phyloP scores from a whole-genome alignment of 2,113 vertebrate genomes.

The Delphinus delphis region DNA sequence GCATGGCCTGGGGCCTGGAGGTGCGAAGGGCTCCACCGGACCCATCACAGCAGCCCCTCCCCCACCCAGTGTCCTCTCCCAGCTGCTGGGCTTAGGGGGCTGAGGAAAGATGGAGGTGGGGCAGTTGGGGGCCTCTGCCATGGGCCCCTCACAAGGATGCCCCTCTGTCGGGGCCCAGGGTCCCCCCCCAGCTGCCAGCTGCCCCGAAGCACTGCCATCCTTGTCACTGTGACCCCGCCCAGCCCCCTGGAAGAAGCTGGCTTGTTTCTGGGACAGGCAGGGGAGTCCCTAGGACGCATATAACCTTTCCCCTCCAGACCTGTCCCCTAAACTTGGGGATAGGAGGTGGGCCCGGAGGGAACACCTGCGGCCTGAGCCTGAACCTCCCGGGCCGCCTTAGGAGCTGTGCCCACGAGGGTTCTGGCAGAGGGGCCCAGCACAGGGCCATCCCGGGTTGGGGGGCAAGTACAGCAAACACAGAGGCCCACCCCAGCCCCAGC shows the following conservation, averaged over 20 bases:
- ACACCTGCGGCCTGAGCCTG: too few relatives aligned
- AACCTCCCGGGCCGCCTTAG: too few relatives aligned
- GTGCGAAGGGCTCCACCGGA: fast-evolving
- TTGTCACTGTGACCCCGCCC: not conserved
- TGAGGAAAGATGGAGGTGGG: not conserved
- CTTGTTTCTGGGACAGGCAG: too few relatives aligned
- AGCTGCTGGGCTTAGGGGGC: too few relatives aligned
- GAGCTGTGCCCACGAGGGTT: not conserved
- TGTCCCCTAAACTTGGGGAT: not conserved
- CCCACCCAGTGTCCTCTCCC: not conserved
- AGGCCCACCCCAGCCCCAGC: fast-evolving
- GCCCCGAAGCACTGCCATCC: not conserved
- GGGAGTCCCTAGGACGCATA: not conserved
- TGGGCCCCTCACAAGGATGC: not conserved
- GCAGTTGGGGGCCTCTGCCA: not conserved
- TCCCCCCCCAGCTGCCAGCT: not conserved
- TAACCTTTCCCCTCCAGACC: not conserved
- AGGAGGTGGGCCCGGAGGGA: not conserved
- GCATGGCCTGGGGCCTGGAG: not conserved
- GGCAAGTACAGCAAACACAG: too few relatives aligned
- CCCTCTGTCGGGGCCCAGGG: not conserved
- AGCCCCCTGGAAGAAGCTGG: not conserved
- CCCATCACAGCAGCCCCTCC: not conserved
- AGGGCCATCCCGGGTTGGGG: not conserved
- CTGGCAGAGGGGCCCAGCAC: not conserved